Evolutionary conservation across 2,797 vertebrate genomes (phyloP).

Genomic region (Mareca penelope): DNA sequence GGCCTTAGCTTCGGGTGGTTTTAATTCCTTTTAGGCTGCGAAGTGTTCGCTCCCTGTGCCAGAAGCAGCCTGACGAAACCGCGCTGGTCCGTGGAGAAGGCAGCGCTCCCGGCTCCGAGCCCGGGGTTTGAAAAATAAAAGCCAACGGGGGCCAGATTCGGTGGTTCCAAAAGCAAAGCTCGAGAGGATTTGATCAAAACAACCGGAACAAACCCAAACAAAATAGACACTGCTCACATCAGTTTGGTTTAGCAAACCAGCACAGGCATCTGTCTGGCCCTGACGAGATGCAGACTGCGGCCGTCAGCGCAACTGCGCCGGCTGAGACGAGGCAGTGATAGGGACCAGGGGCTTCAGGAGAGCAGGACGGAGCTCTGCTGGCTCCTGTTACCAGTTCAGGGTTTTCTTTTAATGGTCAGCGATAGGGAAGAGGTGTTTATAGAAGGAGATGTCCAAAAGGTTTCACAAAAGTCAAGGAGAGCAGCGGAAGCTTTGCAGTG

Average conservation of each 20-base stretch:
- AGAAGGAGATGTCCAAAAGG: background rate
- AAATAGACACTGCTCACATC: background rate
- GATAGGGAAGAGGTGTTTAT: background rate
- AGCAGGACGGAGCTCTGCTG: background rate
- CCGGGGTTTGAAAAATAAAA: background rate
- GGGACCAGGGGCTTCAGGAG: background rate
- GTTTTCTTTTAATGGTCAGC: background rate
- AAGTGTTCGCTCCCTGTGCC: background rate
- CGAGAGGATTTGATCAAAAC: constrained; percentile 26
- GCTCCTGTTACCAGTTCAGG: background rate
- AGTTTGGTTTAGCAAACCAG: background rate
- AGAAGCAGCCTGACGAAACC: background rate
- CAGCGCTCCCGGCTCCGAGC: background rate
- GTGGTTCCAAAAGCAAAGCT: background rate
- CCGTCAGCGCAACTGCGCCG: background rate
- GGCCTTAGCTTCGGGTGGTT: background rate
- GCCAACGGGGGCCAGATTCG: background rate
- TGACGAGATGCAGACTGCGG: background rate
- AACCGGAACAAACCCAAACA: constrained; percentile 4
- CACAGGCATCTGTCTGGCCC: background rate
- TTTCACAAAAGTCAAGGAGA: background rate
- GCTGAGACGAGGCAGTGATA: background rate
- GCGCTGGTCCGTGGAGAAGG: rapidly evolving
- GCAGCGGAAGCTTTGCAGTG: background rate
- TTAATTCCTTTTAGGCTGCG: background rate